A percentile compares a stretch with the other conserved stretches of the same genome.
phyloP scores from a whole-genome alignment of 1,140 invertebrate genomes.

The Oryctes rhinoceros region DNA sequence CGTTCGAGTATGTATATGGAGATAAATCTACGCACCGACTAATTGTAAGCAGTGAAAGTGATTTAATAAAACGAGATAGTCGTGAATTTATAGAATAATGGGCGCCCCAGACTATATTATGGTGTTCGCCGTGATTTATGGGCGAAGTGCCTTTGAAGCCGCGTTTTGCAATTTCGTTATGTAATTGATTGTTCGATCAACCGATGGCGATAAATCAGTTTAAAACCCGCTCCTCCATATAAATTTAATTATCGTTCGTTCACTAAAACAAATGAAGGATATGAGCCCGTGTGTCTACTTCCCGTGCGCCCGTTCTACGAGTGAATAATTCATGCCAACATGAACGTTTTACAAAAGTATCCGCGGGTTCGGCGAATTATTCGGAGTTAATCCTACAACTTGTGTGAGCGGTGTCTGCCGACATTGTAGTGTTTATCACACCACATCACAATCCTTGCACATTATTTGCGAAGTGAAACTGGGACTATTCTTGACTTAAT shows the following conservation, averaged over 20 bases:
- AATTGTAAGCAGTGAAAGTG: background rate
- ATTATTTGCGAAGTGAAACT: no score
- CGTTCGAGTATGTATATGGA: background rate
- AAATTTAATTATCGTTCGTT: constrained; percentile 11
- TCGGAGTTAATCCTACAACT: no score
- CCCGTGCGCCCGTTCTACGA: background rate
- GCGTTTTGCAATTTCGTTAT: constrained; percentile 20
- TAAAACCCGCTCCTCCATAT: background rate
- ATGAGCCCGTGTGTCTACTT: background rate
- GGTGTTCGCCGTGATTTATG: background rate
- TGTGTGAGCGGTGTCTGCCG: no score
- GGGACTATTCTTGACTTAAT: no score
- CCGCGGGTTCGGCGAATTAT: background rate
- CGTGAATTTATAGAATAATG: constrained; percentile 8
- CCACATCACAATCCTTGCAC: no score
- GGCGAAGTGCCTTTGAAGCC: background rate
- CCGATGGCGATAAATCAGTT: constrained; percentile 9
- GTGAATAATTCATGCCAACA: background rate
- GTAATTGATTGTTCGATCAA: constrained; percentile 27
- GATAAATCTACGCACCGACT: background rate
- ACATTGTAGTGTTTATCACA: no score
- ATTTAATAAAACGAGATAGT: constrained; percentile 19
- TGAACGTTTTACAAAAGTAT: background rate
- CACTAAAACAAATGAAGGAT: constrained; percentile 12
- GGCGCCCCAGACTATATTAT: constrained; percentile 6